Evolutionary conservation across 2,888 invertebrate species (phyloP).

Genomic region (Leptopilina syphax): DNA sequence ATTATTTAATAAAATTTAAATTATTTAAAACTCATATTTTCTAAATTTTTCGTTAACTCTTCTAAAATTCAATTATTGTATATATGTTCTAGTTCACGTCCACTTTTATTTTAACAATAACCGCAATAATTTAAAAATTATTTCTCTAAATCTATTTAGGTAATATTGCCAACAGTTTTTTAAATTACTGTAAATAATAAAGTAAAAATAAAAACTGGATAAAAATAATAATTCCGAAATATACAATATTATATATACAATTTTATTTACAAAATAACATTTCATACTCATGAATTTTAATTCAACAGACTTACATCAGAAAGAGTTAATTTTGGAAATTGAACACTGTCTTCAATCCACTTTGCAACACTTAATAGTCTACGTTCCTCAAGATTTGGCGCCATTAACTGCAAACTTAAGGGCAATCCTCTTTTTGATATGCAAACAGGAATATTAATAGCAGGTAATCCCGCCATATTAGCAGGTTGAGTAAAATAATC

Average conservation of each 20-base stretch:
- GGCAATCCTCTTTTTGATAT: slow-evolving; percentile 88
- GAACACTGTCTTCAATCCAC: slow-evolving; percentile 87
- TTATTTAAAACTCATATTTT: no score
- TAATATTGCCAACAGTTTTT: no score
- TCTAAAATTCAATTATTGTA: no score
- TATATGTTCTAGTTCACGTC: no score
- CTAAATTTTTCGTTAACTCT: no score
- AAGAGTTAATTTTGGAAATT: slow-evolving; percentile 79
- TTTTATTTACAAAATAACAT: slow-evolving; percentile 53
- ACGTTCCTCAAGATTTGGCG: slow-evolving; percentile 86
- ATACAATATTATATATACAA: slow-evolving; percentile 30
- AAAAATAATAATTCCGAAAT: no score
- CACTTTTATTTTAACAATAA: no score
- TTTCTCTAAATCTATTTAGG: no score
- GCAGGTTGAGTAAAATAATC: slow-evolving; percentile 98
- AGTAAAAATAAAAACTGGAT: no score
- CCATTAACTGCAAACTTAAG: slow-evolving; percentile 92
- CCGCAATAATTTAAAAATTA: no score
- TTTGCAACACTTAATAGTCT: slow-evolving; percentile 87
- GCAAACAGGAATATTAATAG: slow-evolving; percentile 89
- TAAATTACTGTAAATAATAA: no score
- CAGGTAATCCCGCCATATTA: slow-evolving; percentile 98
- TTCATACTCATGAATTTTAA: slow-evolving; percentile 43
- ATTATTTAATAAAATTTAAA: no score
- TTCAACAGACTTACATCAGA: slow-evolving; percentile 62